A percentile compares a stretch with the other conserved stretches of the same genome.
Conservation (phyloP, 2,888 invertebrate species). For the Pammene aurita region DNA sequence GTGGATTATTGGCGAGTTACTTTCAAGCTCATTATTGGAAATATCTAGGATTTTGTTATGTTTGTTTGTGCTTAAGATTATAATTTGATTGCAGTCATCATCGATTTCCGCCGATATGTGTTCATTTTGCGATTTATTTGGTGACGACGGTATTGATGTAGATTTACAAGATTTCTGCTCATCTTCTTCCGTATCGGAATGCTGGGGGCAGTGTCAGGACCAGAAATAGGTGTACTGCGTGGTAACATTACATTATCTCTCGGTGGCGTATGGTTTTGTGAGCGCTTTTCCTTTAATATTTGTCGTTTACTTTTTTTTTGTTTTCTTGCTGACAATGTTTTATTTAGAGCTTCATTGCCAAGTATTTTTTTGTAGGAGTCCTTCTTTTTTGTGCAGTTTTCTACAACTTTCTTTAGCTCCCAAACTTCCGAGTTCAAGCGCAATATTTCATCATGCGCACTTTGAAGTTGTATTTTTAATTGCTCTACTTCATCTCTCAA, state of each 20-base stretch:
- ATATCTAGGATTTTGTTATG: too few relatives aligned
- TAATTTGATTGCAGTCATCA: neutral
- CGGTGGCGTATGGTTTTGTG: neutral
- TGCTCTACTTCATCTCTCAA: neutral
- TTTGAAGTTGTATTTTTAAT: neutral
- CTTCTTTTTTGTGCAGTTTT: constrained; percentile 4
- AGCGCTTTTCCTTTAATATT: too few relatives aligned
- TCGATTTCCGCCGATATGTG: neutral
- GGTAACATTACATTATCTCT: neutral
- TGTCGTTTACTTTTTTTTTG: too few relatives aligned
- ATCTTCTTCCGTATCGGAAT: neutral
- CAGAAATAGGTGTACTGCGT: neutral
- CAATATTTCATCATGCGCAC: constrained; percentile 8
- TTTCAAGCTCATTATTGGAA: too few relatives aligned
- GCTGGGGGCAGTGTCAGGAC: neutral
- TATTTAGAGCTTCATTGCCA: neutral
- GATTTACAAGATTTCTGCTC: too few relatives aligned
- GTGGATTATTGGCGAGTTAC: too few relatives aligned
- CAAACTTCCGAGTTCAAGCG: neutral
- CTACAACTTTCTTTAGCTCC: neutral
- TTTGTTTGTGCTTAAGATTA: constrained; percentile 1
- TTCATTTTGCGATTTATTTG: neutral
- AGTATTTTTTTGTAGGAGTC: constrained; percentile 4
- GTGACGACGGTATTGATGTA: neutral
- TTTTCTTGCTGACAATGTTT: neutral